phyloP scores from a whole-genome alignment of 2,888 invertebrate genomes.

The Anoplius nigerrimus region DNA sequence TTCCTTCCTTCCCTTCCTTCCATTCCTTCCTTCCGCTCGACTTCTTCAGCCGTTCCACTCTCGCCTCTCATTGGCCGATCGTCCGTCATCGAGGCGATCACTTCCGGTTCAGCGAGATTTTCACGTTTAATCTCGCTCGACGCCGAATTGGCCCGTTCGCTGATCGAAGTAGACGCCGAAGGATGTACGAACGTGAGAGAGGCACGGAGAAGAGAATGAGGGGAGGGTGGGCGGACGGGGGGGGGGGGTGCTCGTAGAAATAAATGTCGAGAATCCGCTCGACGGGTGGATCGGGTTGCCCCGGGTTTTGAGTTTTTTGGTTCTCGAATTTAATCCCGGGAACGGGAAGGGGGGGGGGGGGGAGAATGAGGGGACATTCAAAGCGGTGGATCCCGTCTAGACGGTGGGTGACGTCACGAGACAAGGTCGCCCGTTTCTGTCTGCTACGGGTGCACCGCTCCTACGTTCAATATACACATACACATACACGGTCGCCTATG shows the following conservation, averaged over 20 bases:
- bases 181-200: no score
- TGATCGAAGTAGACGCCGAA: no score
- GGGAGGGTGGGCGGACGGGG: not conserved
- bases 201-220: no score
- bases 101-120: no score
- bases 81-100: no score
- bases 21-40: no score
- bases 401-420: conserved; percentile 67
- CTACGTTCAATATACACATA: conserved; percentile 32
- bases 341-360: conserved; percentile 54
- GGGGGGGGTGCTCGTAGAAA: conserved; percentile 34
- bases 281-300: conserved; percentile 49
- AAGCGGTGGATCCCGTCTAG: conserved; percentile 66
- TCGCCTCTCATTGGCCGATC: no score
- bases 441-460: conserved; percentile 39
- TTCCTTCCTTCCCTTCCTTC: not conserved
- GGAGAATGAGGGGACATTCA: no score
- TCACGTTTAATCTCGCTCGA: no score
- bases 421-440: conserved; percentile 66
- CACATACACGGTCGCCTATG: conserved; percentile 17
- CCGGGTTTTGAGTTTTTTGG: conserved; percentile 54
- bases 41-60: no score
- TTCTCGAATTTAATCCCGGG: conserved; percentile 62
- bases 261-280: conserved; percentile 51
- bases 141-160: no score